Evolutionary conservation across 92 coral and sea anemone genomes (phyloP).

Genomic region (Meandrina meandrites): DNA sequence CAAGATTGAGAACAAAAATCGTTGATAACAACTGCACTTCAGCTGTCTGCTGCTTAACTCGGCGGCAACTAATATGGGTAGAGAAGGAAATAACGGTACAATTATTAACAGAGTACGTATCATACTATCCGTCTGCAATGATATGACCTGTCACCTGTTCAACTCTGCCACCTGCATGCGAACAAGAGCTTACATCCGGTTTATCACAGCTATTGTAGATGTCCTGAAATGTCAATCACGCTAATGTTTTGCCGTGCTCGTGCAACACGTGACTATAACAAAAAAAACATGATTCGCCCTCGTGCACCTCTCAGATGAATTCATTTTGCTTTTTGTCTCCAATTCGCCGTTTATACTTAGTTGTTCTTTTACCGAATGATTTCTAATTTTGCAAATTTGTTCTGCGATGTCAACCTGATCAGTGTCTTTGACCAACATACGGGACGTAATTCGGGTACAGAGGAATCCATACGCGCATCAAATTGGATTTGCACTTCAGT

Average conservation of each 20-base stretch:
- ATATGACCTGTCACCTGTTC: constrained; percentile 4
- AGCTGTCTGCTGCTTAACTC: not conserved
- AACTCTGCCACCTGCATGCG: not conserved
- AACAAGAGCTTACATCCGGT: not conserved
- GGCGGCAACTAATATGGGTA: not conserved
- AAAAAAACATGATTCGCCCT: not conserved
- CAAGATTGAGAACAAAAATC: not conserved
- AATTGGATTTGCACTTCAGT: not conserved
- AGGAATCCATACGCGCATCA: not conserved
- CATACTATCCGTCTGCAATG: not conserved
- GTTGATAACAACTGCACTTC: not conserved
- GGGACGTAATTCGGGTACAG: not conserved
- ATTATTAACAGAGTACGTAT: not conserved
- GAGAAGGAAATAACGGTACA: not conserved
- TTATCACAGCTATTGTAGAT: not conserved
- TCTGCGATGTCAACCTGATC: not conserved
- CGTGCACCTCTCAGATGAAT: not conserved
- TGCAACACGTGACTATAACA: constrained; percentile 1
- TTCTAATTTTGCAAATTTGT: not conserved
- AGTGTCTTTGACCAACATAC: not conserved
- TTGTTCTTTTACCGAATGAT: not conserved
- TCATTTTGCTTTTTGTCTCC: not conserved
- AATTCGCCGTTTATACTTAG: not conserved
- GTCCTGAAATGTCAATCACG: constrained; percentile 2
- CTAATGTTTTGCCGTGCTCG: not conserved